A percentile compares a stretch with the other conserved stretches of the same genome.
Conservation (phyloP, 2,888 invertebrate species). For the Patella depressa region DNA sequence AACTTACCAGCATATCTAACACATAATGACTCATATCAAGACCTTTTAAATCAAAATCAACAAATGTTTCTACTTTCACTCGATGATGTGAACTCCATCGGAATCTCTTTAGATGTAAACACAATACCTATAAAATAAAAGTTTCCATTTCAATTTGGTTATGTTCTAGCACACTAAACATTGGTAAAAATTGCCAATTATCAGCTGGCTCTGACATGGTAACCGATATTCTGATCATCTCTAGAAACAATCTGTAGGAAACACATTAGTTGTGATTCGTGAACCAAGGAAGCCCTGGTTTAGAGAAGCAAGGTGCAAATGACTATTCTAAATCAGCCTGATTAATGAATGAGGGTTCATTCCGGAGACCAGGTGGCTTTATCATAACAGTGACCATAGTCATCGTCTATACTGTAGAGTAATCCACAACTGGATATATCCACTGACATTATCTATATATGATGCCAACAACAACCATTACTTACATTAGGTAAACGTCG, state of each 20-base stretch:
- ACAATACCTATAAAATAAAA: slow-evolving; percentile 76
- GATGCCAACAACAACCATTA: not conserved
- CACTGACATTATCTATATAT: not conserved
- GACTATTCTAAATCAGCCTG: too few species aligned
- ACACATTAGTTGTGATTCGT: too few species aligned
- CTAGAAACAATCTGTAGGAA: too few species aligned
- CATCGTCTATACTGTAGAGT: too few species aligned
- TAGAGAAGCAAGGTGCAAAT: too few species aligned
- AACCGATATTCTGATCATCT: not conserved
- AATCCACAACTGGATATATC: too few species aligned
- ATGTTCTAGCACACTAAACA: not conserved
- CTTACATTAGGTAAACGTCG: slow-evolving; percentile 83
- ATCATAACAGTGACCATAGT: too few species aligned
- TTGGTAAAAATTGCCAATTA: not conserved
- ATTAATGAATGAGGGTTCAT: too few species aligned
- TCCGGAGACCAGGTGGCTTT: too few species aligned
- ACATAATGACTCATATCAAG: slow-evolving; percentile 86
- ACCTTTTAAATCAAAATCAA: slow-evolving; percentile 82
- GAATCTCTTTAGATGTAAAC: slow-evolving; percentile 87
- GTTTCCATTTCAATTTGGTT: not conserved
- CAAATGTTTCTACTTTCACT: slow-evolving; percentile 84
- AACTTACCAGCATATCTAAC: slow-evolving; percentile 75
- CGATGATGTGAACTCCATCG: slow-evolving; percentile 86
- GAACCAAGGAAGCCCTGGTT: too few species aligned
- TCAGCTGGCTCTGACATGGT: too few species aligned